These are phyloP conservation scores for Trachelus iudaicus DNA, from an alignment of 2,888 invertebrate genomes.

Conservation along the genomic window DNA sequence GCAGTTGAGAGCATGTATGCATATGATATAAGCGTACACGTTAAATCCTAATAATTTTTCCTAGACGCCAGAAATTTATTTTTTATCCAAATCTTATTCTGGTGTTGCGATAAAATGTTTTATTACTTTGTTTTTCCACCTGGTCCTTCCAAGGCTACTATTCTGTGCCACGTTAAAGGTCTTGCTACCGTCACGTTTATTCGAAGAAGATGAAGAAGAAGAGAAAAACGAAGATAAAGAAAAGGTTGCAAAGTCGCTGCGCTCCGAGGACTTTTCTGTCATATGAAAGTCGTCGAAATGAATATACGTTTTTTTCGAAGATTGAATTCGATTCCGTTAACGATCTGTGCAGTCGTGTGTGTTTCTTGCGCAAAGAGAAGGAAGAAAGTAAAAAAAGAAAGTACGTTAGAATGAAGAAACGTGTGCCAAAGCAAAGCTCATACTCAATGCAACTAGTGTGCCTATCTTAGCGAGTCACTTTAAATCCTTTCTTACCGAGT, in stretches of 20 bases:
- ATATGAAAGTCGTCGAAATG: background rate
- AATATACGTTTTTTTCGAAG: background rate
- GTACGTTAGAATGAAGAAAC: background rate
- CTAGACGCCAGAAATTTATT: background rate
- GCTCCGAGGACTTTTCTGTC: background rate
- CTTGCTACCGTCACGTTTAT: background rate
- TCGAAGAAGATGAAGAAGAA: background rate
- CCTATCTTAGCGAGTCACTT: conserved; percentile 41
- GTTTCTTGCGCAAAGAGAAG: background rate
- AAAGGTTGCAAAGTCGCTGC: background rate
- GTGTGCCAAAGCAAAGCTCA: conserved; percentile 26
- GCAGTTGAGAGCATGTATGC: background rate
- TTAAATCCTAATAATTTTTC: background rate
- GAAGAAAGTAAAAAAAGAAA: background rate
- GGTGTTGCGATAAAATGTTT: background rate
- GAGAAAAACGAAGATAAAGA: background rate
- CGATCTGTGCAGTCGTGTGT: background rate
- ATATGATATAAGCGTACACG: background rate
- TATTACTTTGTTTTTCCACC: background rate
- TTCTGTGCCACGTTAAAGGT: background rate
- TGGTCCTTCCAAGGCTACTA: background rate
- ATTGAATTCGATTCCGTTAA: background rate
- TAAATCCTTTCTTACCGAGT: conserved; percentile 43
- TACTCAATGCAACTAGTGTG: conserved; percentile 51
- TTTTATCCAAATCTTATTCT: background rate